These are phyloP conservation scores for Bambusicola thoracicus DNA, from an alignment of 2,113 vertebrate genomes.

Conservation along the genomic window DNA sequence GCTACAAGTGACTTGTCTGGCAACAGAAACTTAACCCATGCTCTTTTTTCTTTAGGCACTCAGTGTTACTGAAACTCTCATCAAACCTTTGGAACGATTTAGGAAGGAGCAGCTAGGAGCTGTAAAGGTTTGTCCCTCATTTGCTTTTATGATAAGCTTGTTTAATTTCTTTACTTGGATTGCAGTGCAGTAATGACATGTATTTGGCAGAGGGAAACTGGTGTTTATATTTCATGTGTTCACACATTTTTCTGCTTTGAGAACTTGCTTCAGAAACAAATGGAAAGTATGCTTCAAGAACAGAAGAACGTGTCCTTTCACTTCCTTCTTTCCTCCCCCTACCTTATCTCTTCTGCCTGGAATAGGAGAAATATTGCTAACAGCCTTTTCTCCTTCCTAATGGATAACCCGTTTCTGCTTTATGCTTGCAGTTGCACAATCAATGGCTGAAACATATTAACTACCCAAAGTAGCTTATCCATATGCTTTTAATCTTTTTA, in stretches of 20 bases:
- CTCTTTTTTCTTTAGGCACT: slow-evolving; percentile 82
- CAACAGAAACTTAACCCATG: slow-evolving; percentile 53
- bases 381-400: background rate
- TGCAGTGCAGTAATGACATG: background rate
- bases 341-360: background rate
- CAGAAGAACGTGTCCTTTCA: background rate
- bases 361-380: background rate
- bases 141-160: background rate
- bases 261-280: slow-evolving; percentile 9
- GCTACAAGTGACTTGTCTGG: background rate
- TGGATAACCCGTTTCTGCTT: background rate
- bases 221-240: background rate
- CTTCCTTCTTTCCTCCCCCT: background rate
- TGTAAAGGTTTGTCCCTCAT: slow-evolving; percentile 86
- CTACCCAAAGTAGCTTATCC: background rate
- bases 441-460: slow-evolving; percentile 7
- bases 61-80: slow-evolving; percentile 97
- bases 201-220: slow-evolving; percentile 10
- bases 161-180: background rate
- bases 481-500: background rate
- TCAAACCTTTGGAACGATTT: slow-evolving; percentile 98
- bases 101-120: slow-evolving; percentile 95
- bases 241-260: background rate
- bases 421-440: slow-evolving; percentile 10
- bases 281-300: slow-evolving; percentile 10